Evolutionary conservation across 1,140 invertebrate genomes (phyloP), one percentile per base, ranked within the genome.

Genomic region (Propsilocerus akamusi): DNA sequence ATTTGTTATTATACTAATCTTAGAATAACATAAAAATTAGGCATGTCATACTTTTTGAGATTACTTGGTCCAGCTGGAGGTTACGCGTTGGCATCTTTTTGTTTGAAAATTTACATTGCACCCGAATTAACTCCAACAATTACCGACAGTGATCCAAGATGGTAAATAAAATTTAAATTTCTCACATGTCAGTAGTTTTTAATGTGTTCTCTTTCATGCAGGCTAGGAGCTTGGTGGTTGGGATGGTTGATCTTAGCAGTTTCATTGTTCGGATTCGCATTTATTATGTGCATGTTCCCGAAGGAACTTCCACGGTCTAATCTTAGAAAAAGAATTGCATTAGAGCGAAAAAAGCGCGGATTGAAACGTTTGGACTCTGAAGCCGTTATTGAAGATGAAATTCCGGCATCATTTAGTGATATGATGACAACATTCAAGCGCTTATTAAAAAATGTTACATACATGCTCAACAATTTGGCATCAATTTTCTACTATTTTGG

Each of bases 141-240:
- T 32, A 72, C 67, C 11, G 77, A 69, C 26, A 69, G 74, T 54
- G 81, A 85, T 68, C 80, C 80, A 2, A 68, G 80, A 52, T 86
- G 81, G 81, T 41, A 20, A 10, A 20, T 10, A 12, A 30, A 30
- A n/a, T 12, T 3, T 3, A 30, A 30, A 30, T 30, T 30, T 2
- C n/a, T n/a, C n/a, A n/a, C n/a, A n/a, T n/a, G n/a, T n/a, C n/a
- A n/a, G n/a, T n/a, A n/a, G n/a, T n/a, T n/a, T n/a, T n/a, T n/a
- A n/a, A n/a, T n/a, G n/a, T n/a, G n/a, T n/a, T n/a, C n/a, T n/a
- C n/a, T n/a, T n/a, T n/a, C n/a, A n/a, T n/a, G n/a, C n/a, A 4
- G 14, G 11, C 58, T 83, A 17, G 82, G 82, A 2, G 81, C 81
- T 10, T 86, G 81, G 82, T 86, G 81, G 82, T 54, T 84, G 24